Evolutionary conservation across 2,797 vertebrate species (phyloP), one percentile per base, ranked within the genome.

Genomic region (Chrysolophus pictus): DNA sequence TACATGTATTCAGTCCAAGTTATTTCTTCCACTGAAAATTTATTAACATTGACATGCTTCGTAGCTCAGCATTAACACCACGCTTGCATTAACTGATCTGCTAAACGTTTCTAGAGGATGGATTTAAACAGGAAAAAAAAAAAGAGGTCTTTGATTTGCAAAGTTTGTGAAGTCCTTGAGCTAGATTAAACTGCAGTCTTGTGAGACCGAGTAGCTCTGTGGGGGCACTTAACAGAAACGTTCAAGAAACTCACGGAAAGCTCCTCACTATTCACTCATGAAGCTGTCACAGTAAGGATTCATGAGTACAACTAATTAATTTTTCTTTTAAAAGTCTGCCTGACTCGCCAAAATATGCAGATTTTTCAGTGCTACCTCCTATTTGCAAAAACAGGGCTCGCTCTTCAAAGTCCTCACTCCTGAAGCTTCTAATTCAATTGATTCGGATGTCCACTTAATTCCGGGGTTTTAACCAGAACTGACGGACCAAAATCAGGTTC

Each of bases 171-270:
- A 96, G 95, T 96, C 95, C 95, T 94, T 96, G 91, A 96, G 95
- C 90, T 94, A 93, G 93, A 96, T 93, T 95, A 91, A 96, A 95
- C 80, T 94, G 92, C 92, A 95, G 95, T 81, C 94, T 95, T 91
- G 92, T 85, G 95, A 93, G 95, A 94, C 93, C 2, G 49, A 95
- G 72, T 58, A 84, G 77, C 93, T 96, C 93, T 90, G 93, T 84
- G 91, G 96, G 91, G 96, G 91, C 84, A 84, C 88, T 94, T 85
- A 41, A 72, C 75, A 91, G 69, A 83, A 76, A 58, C 5, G 72
- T 88, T 90, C 64, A 87, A 39, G 90, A 59, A 96, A 83, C 94
- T 88, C 88, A 77, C 18, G 91, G 90, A 71, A 94, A 93, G 75
- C 91, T 94, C 65, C 94, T 91, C 93, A 87, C 91, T 88, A 67